These are phyloP conservation scores for Acleris sparsana DNA, from an alignment of 2,888 invertebrate species.

Conservation along the genomic window DNA sequence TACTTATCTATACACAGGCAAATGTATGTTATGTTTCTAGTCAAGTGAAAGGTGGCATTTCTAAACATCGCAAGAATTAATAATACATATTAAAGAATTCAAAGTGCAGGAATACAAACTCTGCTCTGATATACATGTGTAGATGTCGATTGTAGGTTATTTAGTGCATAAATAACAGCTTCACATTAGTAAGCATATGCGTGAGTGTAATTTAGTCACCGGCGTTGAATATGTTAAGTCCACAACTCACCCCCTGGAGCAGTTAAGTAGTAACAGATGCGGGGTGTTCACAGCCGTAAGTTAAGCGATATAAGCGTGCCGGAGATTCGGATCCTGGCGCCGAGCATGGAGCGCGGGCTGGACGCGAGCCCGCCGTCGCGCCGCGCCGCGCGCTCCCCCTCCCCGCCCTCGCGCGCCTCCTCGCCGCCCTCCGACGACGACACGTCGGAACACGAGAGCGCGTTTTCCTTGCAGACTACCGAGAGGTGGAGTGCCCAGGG, in stretches of 20 bases:
- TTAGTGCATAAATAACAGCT: too few species aligned
- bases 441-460: slow-evolving; percentile 81
- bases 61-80: too few species aligned
- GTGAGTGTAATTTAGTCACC: too few species aligned
- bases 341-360: slow-evolving; percentile 91
- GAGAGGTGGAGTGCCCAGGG: slow-evolving; percentile 63
- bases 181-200: too few species aligned
- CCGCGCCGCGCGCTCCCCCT: slow-evolving; percentile 38
- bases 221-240: too few species aligned
- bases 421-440: slow-evolving; percentile 47
- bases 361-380: slow-evolving; percentile 78
- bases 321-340: slow-evolving; percentile 92
- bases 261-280: slow-evolving; percentile 25
- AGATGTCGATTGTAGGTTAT: too few species aligned
- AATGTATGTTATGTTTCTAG: too few species aligned
- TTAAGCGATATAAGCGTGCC: slow-evolving; percentile 90
- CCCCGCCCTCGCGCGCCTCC: slow-evolving; percentile 40
- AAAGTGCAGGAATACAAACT: too few species aligned
- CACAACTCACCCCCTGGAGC: not conserved
- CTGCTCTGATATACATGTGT: too few species aligned
- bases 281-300: slow-evolving; percentile 84
- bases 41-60: too few species aligned
- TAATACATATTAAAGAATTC: too few species aligned
- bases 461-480: slow-evolving; percentile 76
- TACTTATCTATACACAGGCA: too few species aligned